phyloP scores from a whole-genome alignment of 2,888 invertebrate species.

The Anarsia innoxiella region DNA sequence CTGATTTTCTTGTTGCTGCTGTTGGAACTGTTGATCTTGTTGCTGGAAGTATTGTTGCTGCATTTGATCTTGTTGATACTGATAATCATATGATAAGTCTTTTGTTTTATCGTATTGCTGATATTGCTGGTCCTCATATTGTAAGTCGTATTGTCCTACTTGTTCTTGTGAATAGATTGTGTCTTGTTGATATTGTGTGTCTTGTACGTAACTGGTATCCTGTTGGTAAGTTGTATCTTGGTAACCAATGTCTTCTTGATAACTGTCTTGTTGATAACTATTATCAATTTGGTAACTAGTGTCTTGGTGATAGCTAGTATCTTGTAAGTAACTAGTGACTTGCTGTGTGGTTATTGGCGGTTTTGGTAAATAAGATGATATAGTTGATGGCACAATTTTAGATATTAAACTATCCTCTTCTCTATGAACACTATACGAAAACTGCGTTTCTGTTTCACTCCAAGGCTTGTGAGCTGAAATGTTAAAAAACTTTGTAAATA shows the following conservation, averaged over 20 bases:
- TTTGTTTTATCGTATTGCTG: constrained; percentile 20
- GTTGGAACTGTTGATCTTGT: constrained; percentile 29
- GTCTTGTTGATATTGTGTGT: constrained; percentile 22
- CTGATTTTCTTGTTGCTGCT: constrained; percentile 27
- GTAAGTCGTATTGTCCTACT: constrained; percentile 26
- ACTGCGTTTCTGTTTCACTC: constrained; percentile 58
- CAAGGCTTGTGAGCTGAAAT: constrained; percentile 68
- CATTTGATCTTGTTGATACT: constrained; percentile 28
- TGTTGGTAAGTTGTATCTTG: constrained; percentile 17
- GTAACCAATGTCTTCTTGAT: constrained; percentile 33
- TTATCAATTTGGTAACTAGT: constrained; percentile 9
- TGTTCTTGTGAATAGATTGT: constrained; percentile 20
- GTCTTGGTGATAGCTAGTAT: constrained; percentile 20
- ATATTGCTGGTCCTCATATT: constrained; percentile 33
- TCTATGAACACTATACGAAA: constrained; percentile 53
- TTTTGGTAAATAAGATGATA: constrained; percentile 48
- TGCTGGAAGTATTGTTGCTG: constrained; percentile 31
- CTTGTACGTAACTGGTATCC: constrained; percentile 10
- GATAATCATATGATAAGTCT: constrained; percentile 24
- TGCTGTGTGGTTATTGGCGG: constrained; percentile 46
- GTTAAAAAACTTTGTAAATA: constrained; percentile 44
- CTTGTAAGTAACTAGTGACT: constrained; percentile 23
- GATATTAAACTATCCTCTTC: constrained; percentile 46
- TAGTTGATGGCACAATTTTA: constrained; percentile 47
- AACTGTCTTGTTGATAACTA: constrained; percentile 37